Evolutionary conservation across 2,888 invertebrate genomes (phyloP).

Genomic region (Drosophila tripunctata): DNA sequence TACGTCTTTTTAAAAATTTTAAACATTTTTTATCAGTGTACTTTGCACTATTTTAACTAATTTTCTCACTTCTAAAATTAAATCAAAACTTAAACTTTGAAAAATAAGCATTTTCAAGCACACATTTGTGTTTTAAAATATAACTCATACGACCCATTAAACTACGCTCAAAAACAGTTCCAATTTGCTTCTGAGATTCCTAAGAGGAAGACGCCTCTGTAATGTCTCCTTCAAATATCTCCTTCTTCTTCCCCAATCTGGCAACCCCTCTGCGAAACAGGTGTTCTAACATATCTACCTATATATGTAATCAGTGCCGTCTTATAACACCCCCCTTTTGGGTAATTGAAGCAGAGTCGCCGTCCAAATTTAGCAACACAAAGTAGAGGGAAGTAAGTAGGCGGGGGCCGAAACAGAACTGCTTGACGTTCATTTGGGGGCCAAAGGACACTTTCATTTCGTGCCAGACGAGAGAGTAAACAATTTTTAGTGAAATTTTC

Average conservation of each 20-base stretch:
- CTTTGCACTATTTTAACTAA: too few relatives aligned
- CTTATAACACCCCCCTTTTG: not conserved
- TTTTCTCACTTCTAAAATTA: too few relatives aligned
- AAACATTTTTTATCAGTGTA: too few relatives aligned
- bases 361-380: not conserved
- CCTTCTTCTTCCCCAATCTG: slow-evolving; percentile 38
- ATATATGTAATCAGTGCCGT: not conserved
- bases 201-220: slow-evolving; percentile 48
- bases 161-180: too few relatives aligned
- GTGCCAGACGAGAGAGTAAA: slow-evolving; percentile 83
- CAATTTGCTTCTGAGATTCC: slow-evolving; percentile 23
- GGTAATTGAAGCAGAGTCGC: slow-evolving; percentile 13
- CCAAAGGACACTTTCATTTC: slow-evolving; percentile 82
- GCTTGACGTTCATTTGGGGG: slow-evolving; percentile 31
- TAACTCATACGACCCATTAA: not conserved
- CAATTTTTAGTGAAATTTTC: slow-evolving; percentile 85
- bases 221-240: not conserved
- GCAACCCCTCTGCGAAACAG: slow-evolving; percentile 20
- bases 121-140: too few relatives aligned
- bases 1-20: too few relatives aligned
- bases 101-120: too few relatives aligned
- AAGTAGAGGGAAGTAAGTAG: slow-evolving; percentile 4
- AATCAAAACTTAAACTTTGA: too few relatives aligned
- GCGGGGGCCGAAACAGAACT: not conserved
- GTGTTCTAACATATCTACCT: slow-evolving; percentile 4